Base-by-base conservation (phyloP, 2,797 vertebrate genomes). In the Melanotaenia parkinsoni region DNA sequence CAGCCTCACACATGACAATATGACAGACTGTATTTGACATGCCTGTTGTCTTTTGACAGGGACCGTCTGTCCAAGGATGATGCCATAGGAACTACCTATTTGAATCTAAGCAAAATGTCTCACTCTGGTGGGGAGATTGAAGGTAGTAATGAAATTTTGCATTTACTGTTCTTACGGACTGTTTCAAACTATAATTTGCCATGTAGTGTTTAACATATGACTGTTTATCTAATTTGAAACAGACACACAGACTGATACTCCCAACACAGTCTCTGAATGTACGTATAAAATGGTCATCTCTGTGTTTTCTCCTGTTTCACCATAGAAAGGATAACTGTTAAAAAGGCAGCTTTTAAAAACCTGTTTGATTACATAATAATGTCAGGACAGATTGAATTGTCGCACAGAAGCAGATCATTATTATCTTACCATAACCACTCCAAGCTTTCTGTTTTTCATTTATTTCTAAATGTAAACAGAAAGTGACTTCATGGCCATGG, bases 61-160 rank as follows among this genome's bases (percentile, higher is more conserved):
- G 98, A 99, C 92, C 96, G 98, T 68, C 91, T 99, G 33, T 96
- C 95, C 67, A 96, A 93, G 90, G 96, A 99, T 76, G 98, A 99
- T 72, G 93, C 95, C 2, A 85, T 99, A 3, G 98, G 98, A 91
- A 98, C 98, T 67, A 94, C 95, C 0, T 97, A 93, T 89, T 93
- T 99, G 77, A 95, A 96, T 76, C 95, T 99, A 60, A 95, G 93
- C 79, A 95, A 95, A 92, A 98, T 99, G 85, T 97, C 98, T 69
- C 95, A 96, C 50, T 96, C 96, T 82, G 98, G 98, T 79, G 96
- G 95, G 77, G 96, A 98, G 86, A 77, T 95, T 67, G 97, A 98
- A 94, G 97, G 98, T 98, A 92, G 76, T 63, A 1, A 12, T 62
- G 1, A 18, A 2, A 37, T 76, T 67, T 51, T 61, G 0, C 6